Evolutionary conservation across 2,888 invertebrate genomes (phyloP).

Genomic region (Antheraea yamamai): DNA sequence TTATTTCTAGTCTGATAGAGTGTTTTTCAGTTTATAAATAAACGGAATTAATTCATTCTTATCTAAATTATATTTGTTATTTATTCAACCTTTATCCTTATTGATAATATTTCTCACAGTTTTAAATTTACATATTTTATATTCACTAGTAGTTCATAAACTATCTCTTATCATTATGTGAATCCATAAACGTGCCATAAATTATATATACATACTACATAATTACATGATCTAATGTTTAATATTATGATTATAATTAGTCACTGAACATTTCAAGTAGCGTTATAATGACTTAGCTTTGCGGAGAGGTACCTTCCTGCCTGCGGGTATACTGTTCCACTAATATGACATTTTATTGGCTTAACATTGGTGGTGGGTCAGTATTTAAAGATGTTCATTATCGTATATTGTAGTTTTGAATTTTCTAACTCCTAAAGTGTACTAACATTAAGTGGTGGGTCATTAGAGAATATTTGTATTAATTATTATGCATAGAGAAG

Average conservation of each 20-base stretch:
- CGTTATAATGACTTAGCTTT: slow-evolving; percentile 79
- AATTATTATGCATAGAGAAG: slow-evolving; percentile 43
- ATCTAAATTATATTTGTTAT: slow-evolving; percentile 4
- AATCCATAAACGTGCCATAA: slow-evolving; percentile 41
- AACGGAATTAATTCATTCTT: background rate
- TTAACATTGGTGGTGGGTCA: slow-evolving; percentile 70
- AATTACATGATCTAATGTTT: slow-evolving; percentile 25
- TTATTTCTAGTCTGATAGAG: background rate
- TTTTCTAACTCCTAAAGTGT: slow-evolving; percentile 60
- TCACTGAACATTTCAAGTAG: slow-evolving; percentile 51
- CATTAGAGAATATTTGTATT: slow-evolving; percentile 36
- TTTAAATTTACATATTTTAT: background rate
- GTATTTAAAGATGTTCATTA: slow-evolving; percentile 49
- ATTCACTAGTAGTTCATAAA: slow-evolving; percentile 5
- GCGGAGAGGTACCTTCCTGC: slow-evolving; percentile 82
- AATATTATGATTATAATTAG: slow-evolving; percentile 26
- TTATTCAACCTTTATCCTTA: background rate
- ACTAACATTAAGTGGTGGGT: slow-evolving; percentile 56
- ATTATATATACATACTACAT: slow-evolving; percentile 26
- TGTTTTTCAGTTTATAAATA: background rate
- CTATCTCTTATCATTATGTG: slow-evolving; percentile 25
- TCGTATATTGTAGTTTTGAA: slow-evolving; percentile 53
- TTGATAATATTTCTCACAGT: background rate
- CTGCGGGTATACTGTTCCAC: slow-evolving; percentile 78
- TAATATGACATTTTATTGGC: slow-evolving; percentile 65